phyloP scores from a whole-genome alignment of 2,797 vertebrate species.

The Mus spretus region DNA sequence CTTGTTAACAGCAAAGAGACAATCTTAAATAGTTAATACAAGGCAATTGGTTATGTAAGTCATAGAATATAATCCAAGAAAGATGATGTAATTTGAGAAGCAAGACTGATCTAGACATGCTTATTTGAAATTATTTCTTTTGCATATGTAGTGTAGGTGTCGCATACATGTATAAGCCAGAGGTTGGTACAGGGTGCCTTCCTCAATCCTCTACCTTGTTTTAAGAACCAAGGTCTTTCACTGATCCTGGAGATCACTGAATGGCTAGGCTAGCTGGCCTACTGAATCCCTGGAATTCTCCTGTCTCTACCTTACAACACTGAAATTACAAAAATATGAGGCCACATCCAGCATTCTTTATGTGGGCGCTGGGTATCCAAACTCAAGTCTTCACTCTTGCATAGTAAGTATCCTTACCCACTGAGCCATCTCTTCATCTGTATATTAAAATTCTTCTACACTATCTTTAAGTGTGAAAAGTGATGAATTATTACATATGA shows the following conservation, averaged over 20 bases:
- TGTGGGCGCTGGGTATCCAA: not conserved
- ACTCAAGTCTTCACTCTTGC: not conserved
- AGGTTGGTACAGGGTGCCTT: not conserved
- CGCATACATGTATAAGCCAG: not conserved
- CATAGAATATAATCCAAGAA: not conserved
- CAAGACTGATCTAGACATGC: not conserved
- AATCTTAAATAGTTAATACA: not conserved
- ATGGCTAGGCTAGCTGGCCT: not conserved
- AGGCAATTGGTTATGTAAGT: not conserved
- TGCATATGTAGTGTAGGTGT: not conserved
- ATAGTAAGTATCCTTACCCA: not conserved
- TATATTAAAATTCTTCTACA: slow-evolving; percentile 4
- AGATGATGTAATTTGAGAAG: not conserved
- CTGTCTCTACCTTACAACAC: not conserved
- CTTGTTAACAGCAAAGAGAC: not conserved
- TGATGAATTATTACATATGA: not conserved
- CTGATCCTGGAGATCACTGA: not conserved
- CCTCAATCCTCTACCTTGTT: not conserved
- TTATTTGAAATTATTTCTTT: not conserved
- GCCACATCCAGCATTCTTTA: not conserved
- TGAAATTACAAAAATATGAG: not conserved
- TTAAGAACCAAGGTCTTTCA: not conserved
- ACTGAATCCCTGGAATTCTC: not conserved
- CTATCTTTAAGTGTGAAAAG: slow-evolving; percentile 2
- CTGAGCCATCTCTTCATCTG: not conserved